Percentiles rank a stretch among this genome's conserved stretches.
Evolutionary conservation across 2,797 vertebrate genomes (phyloP).

Genomic region (Scolopax bukidnonensis): DNA sequence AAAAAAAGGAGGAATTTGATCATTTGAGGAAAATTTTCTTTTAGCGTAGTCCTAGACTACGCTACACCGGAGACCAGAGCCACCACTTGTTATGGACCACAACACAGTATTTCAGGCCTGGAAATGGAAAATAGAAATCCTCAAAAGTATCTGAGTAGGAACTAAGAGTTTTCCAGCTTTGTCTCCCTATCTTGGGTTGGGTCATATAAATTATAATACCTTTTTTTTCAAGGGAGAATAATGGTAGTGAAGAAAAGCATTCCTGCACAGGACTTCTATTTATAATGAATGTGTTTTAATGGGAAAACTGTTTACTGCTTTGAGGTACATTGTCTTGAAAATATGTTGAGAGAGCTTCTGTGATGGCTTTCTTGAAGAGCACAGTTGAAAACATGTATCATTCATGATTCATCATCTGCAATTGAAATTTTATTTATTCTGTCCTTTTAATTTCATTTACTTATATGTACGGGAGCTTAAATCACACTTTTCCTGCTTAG

Average conservation of each 20-base stretch:
- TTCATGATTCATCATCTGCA: conserved; percentile 46
- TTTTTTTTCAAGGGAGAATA: background rate
- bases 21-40: background rate
- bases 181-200: background rate
- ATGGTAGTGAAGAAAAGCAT: background rate
- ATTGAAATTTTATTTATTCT: conserved; percentile 43
- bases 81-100: background rate
- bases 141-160: background rate
- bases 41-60: background rate
- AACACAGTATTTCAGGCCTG: background rate
- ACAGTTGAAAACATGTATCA: background rate
- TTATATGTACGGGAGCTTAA: conserved; percentile 29
- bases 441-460: conserved; percentile 37
- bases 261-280: background rate
- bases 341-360: background rate
- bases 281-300: background rate
- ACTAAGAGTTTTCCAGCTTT: background rate
- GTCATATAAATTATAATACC: background rate
- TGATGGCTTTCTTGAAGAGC: background rate
- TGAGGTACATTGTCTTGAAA: conserved; percentile 4
- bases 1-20: background rate
- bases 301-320: conserved; percentile 12
- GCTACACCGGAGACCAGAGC: background rate
- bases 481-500: conserved; percentile 52
- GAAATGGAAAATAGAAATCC: background rate